Conservation (phyloP, 2,888 invertebrate genomes). For the Sussaba pulchella region DNA sequence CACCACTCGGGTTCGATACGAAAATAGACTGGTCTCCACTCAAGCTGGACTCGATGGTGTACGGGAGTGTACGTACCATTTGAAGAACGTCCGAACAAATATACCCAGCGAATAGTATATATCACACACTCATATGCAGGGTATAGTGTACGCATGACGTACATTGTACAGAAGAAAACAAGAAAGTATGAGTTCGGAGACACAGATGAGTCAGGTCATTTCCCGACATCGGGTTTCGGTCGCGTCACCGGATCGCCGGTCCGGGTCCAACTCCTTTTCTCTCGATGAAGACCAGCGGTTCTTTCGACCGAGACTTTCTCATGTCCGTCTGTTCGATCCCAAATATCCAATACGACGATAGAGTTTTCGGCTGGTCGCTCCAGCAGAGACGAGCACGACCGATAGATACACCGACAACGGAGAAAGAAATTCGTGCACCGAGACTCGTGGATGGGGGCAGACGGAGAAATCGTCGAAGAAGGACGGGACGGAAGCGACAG, state of each 20-base stretch:
- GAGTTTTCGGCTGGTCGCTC: constrained; percentile 72
- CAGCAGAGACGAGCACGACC: constrained; percentile 68
- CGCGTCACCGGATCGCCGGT: constrained; percentile 45
- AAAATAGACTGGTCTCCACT: constrained; percentile 56
- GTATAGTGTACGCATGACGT: background rate
- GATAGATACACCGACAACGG: constrained; percentile 53
- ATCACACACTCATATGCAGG: constrained; percentile 24
- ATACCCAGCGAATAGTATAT: constrained; percentile 28
- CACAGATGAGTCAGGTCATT: constrained; percentile 61
- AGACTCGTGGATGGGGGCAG: constrained; percentile 55
- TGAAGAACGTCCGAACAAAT: constrained; percentile 47
- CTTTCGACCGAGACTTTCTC: constrained; percentile 59
- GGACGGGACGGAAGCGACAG: constrained; percentile 36
- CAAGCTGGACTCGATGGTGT: constrained; percentile 25
- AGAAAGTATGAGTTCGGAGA: constrained; percentile 34
- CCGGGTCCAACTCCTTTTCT: background rate
- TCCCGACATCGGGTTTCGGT: constrained; percentile 52
- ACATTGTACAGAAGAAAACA: constrained; percentile 1
- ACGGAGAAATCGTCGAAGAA: constrained; percentile 65
- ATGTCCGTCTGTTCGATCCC: constrained; percentile 69
- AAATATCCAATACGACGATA: constrained; percentile 75
- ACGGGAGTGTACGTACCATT: constrained; percentile 51
- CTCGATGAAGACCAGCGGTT: constrained; percentile 51
- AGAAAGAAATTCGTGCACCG: constrained; percentile 39
- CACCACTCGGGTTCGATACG: constrained; percentile 39